Evolutionary conservation across 2,797 vertebrate genomes (phyloP).

Genomic region (Leptoclinus maculatus): DNA sequence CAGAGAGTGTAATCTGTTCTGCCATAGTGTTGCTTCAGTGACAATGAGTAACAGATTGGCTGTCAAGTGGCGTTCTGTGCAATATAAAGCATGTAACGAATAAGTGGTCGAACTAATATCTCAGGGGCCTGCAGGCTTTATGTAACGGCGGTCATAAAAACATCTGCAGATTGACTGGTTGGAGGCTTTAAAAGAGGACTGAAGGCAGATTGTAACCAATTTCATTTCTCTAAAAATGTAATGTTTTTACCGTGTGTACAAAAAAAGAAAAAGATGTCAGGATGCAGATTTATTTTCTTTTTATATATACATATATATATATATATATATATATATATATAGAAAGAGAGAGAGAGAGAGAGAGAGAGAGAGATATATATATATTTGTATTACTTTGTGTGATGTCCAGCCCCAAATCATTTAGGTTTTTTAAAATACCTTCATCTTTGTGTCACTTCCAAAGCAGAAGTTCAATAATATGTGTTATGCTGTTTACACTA

Average conservation of each 20-base stretch:
- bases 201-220: background rate
- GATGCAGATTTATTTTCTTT: too few relatives aligned
- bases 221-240: background rate
- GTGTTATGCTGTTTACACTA: too few relatives aligned
- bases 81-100: conserved; percentile 44
- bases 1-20: conserved; percentile 23
- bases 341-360: too few relatives aligned
- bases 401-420: too few relatives aligned
- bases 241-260: background rate
- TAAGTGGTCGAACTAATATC: conserved; percentile 26
- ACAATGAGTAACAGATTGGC: conserved; percentile 45
- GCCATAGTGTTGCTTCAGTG: conserved; percentile 13
- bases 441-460: too few relatives aligned
- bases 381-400: too few relatives aligned
- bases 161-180: conserved; percentile 25
- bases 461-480: too few relatives aligned
- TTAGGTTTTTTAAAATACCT: too few relatives aligned
- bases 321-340: too few relatives aligned
- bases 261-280: background rate
- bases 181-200: conserved; percentile 7
- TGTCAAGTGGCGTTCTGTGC: conserved; percentile 15
- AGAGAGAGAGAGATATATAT: too few relatives aligned
- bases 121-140: conserved; percentile 4
- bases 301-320: too few relatives aligned
- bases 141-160: conserved; percentile 20